phyloP scores from a whole-genome alignment of 2,888 invertebrate genomes.

The Plagodis dolabraria region DNA sequence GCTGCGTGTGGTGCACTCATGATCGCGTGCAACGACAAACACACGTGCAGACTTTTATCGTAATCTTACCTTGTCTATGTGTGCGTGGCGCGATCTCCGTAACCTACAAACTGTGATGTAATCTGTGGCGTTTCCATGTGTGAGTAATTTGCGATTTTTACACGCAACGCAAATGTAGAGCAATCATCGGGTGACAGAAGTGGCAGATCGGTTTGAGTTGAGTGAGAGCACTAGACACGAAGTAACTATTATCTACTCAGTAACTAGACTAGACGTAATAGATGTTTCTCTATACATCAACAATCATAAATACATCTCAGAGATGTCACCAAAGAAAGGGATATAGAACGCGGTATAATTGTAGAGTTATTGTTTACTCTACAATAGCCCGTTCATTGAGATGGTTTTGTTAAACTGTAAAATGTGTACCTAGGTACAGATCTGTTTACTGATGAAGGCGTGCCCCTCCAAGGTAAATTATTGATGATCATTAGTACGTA shows the following conservation, averaged over 20 bases:
- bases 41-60: constrained; percentile 40
- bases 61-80: constrained; percentile 30
- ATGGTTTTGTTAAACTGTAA: too few species aligned
- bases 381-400: too few species aligned
- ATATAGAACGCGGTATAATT: too few species aligned
- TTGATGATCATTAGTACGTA: too few species aligned
- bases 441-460: too few species aligned
- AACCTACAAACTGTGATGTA: constrained; percentile 17
- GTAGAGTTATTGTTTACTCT: too few species aligned
- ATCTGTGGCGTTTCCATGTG: constrained; percentile 25
- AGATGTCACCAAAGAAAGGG: too few species aligned
- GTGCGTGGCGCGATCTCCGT: constrained; percentile 34
- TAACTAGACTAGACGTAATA: constrained; percentile 1
- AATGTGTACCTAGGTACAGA: too few species aligned
- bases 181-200: constrained; percentile 36
- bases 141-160: constrained; percentile 41
- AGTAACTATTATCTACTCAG: too few species aligned
- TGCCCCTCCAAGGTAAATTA: too few species aligned
- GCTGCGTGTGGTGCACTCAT: constrained; percentile 66
- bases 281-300: background rate
- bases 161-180: constrained; percentile 36
- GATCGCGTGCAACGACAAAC: constrained; percentile 68
- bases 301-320: too few species aligned
- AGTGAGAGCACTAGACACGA: constrained; percentile 7
- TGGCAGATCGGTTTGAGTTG: constrained; percentile 10